phyloP scores from a whole-genome alignment of 2,113 vertebrate genomes.

The Halichoeres trimaculatus region DNA sequence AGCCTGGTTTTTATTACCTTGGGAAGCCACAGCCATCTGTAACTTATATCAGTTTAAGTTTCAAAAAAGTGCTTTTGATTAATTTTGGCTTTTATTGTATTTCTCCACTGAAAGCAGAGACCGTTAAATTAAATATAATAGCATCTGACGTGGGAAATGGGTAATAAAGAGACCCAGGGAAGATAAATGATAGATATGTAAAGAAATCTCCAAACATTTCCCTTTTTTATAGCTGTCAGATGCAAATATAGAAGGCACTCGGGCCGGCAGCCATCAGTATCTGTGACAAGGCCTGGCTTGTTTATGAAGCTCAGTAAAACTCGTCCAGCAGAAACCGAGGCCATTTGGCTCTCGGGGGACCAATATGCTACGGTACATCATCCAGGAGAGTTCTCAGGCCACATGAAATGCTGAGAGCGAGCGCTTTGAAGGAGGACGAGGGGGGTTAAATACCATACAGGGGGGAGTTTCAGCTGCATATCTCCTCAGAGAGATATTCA shows the following conservation, averaged over 20 bases:
- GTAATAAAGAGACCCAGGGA: slow-evolving; percentile 61
- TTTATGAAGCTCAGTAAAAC: slow-evolving; percentile 72
- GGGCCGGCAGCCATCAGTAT: slow-evolving; percentile 61
- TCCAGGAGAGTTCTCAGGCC: slow-evolving; percentile 62
- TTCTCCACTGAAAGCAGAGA: slow-evolving; percentile 56
- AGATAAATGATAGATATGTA: slow-evolving; percentile 72
- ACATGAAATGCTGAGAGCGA: slow-evolving; percentile 61
- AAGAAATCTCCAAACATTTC: slow-evolving; percentile 70
- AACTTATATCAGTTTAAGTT: slow-evolving; percentile 68
- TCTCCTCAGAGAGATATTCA: slow-evolving; percentile 70
- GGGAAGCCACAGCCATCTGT: slow-evolving; percentile 73
- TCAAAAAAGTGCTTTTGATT: slow-evolving; percentile 68
- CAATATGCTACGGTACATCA: slow-evolving; percentile 65
- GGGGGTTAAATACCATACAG: slow-evolving; percentile 44
- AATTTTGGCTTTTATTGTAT: slow-evolving; percentile 69
- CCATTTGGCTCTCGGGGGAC: slow-evolving; percentile 52
- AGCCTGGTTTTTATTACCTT: slow-evolving; percentile 70
- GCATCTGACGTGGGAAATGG: slow-evolving; percentile 73
- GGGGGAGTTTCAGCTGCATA: slow-evolving; percentile 44
- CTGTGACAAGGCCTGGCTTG: slow-evolving; percentile 67
- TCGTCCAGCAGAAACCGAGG: slow-evolving; percentile 56
- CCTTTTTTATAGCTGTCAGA: slow-evolving; percentile 63
- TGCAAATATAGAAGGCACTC: slow-evolving; percentile 36
- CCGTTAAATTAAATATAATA: slow-evolving; percentile 66
- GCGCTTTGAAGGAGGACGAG: slow-evolving; percentile 48